A percentile compares a stretch with the other conserved stretches of the same genome.
Conservation (phyloP, 2,797 vertebrate species). For the Tamandua tetradactyla region DNA sequence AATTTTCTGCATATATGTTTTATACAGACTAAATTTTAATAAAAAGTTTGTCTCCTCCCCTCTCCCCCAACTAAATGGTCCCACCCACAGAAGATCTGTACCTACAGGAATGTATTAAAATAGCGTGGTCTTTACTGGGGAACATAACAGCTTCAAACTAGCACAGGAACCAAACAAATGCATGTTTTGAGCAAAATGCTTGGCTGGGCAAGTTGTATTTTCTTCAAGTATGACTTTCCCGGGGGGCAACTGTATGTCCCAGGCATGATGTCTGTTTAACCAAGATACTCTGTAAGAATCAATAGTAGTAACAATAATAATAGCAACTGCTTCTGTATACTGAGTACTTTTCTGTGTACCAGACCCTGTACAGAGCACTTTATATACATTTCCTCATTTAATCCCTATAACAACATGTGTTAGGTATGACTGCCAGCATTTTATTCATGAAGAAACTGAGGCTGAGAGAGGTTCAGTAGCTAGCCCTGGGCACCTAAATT, state of each 20-base stretch:
- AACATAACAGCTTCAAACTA: too few relatives aligned
- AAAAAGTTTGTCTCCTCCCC: too few relatives aligned
- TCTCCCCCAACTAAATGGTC: too few relatives aligned
- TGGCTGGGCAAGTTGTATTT: neutral
- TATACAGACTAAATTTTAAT: too few relatives aligned
- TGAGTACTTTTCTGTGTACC: neutral
- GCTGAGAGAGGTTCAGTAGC: neutral
- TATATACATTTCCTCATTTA: neutral
- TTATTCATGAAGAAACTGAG: neutral
- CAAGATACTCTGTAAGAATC: neutral
- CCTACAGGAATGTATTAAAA: too few relatives aligned
- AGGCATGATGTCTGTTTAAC: conserved; percentile 14
- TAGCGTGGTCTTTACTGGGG: too few relatives aligned
- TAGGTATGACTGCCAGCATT: neutral
- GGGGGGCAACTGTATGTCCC: neutral
- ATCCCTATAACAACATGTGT: neutral
- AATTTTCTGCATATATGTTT: too few relatives aligned
- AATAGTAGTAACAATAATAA: neutral
- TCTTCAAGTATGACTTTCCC: neutral
- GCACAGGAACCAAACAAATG: neutral
- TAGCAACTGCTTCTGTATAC: neutral
- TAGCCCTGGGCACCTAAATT: neutral
- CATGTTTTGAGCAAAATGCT: neutral
- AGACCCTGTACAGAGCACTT: neutral
- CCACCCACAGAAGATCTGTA: too few relatives aligned